Evolutionary conservation across 2,113 vertebrate species (phyloP).

Genomic region (Psammodynastes pulverulentus): DNA sequence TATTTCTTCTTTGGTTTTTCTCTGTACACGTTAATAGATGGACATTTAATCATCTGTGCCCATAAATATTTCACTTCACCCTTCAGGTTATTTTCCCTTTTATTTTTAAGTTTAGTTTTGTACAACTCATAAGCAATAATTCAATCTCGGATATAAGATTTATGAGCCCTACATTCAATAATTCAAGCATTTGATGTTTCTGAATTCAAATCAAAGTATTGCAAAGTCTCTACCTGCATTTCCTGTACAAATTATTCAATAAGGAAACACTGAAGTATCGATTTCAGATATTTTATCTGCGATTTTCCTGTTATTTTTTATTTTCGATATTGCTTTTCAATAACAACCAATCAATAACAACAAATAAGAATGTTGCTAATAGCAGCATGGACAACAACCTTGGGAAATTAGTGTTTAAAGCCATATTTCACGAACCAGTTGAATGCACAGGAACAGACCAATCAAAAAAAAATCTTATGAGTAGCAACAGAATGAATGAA

Average conservation of each 20-base stretch:
- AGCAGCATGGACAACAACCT: neutral
- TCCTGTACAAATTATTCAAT: neutral
- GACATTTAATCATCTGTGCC: neutral
- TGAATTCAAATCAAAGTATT: neutral
- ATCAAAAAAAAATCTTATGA: neutral
- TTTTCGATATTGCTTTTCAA: neutral
- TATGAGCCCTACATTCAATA: neutral
- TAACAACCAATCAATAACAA: neutral
- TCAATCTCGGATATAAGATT: neutral
- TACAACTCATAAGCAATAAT: neutral
- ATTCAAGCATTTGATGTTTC: neutral
- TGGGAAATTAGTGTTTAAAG: neutral
- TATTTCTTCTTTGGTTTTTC: neutral
- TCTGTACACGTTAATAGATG: neutral
- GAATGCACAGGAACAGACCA: constrained; percentile 8
- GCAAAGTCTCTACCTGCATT: neutral
- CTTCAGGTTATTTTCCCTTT: neutral
- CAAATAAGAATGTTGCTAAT: neutral
- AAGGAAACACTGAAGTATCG: neutral
- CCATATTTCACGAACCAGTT: neutral
- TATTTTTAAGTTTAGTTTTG: neutral
- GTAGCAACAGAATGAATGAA: neutral
- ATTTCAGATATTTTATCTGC: neutral
- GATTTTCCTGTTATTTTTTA: neutral
- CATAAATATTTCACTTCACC: neutral